These are phyloP conservation scores for Saimiri boliviensis DNA, from an alignment of 2,113 vertebrate species.

Conservation along the genomic window DNA sequence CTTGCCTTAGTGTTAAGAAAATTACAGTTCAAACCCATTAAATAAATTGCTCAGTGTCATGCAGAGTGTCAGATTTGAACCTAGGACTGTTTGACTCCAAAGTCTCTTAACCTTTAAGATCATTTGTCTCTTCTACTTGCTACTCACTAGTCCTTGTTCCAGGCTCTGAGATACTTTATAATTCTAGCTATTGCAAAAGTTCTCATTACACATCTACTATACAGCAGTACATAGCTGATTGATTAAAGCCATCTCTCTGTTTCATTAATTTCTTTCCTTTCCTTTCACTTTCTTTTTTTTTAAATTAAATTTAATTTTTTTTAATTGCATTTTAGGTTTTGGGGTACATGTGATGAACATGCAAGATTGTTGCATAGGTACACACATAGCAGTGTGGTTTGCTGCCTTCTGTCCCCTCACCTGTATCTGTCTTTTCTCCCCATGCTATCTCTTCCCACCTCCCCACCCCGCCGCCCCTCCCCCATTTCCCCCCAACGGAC, in stretches of 20 bases:
- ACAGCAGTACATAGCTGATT: not conserved
- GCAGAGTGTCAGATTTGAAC: not conserved
- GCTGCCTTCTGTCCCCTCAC: no score
- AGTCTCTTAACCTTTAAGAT: not conserved
- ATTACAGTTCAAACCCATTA: not conserved
- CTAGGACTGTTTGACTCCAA: not conserved
- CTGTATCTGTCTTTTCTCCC: no score
- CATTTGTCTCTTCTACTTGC: constrained; percentile 20
- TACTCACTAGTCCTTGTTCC: not conserved
- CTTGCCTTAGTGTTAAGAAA: constrained; percentile 30
- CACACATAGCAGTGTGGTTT: no score
- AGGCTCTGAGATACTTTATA: not conserved
- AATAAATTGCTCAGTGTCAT: not conserved
- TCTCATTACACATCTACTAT: not conserved
- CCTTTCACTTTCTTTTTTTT: no score
- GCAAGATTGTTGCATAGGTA: no score
- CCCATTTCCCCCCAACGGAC: no score
- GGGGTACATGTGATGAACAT: no score
- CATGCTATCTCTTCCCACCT: no score
- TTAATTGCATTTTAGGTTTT: no score
- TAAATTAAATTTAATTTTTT: no score
- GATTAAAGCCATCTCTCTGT: not conserved
- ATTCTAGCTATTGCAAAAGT: not conserved
- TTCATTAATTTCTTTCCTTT: not conserved
- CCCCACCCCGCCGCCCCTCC: no score